These are phyloP conservation scores for Drosophila kikkawai DNA, from an alignment of 1,140 invertebrate genomes.

Conservation along the genomic window DNA sequence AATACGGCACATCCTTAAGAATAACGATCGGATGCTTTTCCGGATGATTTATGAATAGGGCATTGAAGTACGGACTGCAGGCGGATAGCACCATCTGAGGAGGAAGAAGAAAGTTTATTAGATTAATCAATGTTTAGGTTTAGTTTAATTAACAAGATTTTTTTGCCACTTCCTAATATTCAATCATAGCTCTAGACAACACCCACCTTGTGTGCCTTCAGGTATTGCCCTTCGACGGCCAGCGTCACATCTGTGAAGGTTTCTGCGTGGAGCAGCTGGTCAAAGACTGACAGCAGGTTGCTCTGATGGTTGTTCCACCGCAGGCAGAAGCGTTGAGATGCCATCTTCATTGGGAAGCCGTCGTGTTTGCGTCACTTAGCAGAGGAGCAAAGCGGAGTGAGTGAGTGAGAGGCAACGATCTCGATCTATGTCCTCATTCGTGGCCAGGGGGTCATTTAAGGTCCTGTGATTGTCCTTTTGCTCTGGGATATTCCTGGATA, in stretches of 20 bases:
- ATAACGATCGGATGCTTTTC: constrained; percentile 97
- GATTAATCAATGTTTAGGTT: neutral
- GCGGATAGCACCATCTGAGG: constrained; percentile 94
- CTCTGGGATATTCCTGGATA: constrained; percentile 25
- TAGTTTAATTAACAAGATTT: neutral
- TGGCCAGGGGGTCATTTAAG: constrained; percentile 23
- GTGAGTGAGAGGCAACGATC: constrained; percentile 9
- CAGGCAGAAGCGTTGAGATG: constrained; percentile 95
- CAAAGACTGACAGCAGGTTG: constrained; percentile 95
- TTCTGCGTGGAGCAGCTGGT: constrained; percentile 95
- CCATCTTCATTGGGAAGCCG: constrained; percentile 87
- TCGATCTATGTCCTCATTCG: constrained; percentile 37
- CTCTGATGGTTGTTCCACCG: constrained; percentile 98
- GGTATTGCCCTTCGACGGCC: constrained; percentile 94
- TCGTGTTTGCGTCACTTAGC: constrained; percentile 44
- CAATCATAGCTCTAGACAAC: neutral
- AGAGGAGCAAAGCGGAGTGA: constrained; percentile 2
- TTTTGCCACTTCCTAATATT: neutral
- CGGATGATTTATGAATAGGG: constrained; percentile 94
- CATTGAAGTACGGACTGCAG: constrained; percentile 97
- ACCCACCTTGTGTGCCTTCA: constrained; percentile 93
- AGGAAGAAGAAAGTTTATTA: neutral
- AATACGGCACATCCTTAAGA: constrained; percentile 95
- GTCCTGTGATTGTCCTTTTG: constrained; percentile 32
- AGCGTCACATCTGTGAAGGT: constrained; percentile 97